phyloP scores from a whole-genome alignment of 2,797 vertebrate genomes.

The Anomalospiza imberbis region DNA sequence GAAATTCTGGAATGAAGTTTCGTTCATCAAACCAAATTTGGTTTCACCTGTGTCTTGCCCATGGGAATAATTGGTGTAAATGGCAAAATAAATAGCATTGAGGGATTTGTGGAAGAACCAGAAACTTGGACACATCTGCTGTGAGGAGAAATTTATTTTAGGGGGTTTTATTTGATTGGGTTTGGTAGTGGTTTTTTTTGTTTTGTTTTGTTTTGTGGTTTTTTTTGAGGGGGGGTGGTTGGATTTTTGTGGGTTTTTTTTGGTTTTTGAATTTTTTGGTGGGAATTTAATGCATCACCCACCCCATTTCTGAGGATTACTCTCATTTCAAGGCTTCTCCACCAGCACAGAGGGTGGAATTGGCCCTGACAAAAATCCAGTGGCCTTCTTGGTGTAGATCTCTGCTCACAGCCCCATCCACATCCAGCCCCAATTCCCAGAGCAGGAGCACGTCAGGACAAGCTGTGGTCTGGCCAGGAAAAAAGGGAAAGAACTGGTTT shows the following conservation, averaged over 20 bases:
- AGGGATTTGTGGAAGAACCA: background rate
- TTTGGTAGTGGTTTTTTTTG: rapidly evolving
- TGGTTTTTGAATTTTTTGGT: background rate
- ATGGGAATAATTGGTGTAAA: background rate
- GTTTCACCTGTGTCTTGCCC: background rate
- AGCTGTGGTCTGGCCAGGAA: constrained; percentile 1
- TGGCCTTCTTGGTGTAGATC: background rate
- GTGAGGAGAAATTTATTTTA: background rate
- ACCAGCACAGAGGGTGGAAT: background rate
- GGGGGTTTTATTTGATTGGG: too few relatives aligned
- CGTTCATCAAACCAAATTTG: background rate
- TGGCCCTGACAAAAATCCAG: background rate
- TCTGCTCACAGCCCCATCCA: background rate
- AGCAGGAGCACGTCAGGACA: constrained; percentile 48
- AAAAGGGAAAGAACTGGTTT: background rate
- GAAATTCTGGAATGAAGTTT: background rate
- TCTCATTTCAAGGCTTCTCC: background rate
- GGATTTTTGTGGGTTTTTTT: too few relatives aligned
- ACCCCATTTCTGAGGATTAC: background rate
- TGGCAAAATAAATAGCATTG: background rate
- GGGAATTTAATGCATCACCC: background rate
- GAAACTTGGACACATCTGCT: background rate
- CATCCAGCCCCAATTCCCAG: constrained; percentile 10
- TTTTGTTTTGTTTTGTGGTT: background rate
- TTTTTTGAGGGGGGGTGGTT: background rate